Evolutionary conservation across 2,888 invertebrate genomes (phyloP).

Genomic region (Patella caerulea): DNA sequence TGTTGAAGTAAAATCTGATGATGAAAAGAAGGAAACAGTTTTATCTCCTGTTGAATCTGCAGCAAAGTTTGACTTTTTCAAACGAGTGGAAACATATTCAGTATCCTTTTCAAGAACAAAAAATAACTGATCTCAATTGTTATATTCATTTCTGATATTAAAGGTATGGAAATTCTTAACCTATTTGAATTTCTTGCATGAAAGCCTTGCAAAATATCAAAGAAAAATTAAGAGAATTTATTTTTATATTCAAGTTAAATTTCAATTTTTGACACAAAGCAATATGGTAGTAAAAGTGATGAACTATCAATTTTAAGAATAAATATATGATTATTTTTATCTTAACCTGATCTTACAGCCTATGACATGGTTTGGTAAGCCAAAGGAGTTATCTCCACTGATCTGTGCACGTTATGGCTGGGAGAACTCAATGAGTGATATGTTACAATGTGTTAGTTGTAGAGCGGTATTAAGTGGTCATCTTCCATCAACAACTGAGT

Average conservation of each 20-base stretch:
- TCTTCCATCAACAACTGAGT: conserved; percentile 47
- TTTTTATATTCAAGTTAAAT: too few relatives aligned
- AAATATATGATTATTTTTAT: not conserved
- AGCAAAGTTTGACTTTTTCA: conserved; percentile 38
- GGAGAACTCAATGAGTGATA: conserved; percentile 61
- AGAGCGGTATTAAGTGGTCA: conserved; percentile 54
- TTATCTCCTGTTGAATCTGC: conserved; percentile 10
- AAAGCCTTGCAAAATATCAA: too few relatives aligned
- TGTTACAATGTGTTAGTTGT: conserved; percentile 64
- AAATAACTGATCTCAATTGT: not conserved
- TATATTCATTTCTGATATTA: not conserved
- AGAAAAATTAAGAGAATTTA: too few relatives aligned
- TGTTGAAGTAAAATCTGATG: not conserved
- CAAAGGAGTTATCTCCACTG: conserved; percentile 58
- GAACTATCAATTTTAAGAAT: too few relatives aligned
- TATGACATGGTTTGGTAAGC: conserved; percentile 66
- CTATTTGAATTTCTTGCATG: too few relatives aligned
- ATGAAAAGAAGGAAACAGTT: conserved; percentile 6
- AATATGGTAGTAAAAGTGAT: too few relatives aligned
- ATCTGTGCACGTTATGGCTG: conserved; percentile 68
- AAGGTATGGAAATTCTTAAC: too few relatives aligned
- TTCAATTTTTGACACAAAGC: too few relatives aligned
- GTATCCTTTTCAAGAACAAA: conserved; percentile 53
- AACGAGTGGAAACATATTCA: conserved; percentile 56
- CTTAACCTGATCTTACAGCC: conserved; percentile 30